These are phyloP conservation scores for Tridacna gigas DNA, from an alignment of 2,888 invertebrate species.

Conservation along the genomic window DNA sequence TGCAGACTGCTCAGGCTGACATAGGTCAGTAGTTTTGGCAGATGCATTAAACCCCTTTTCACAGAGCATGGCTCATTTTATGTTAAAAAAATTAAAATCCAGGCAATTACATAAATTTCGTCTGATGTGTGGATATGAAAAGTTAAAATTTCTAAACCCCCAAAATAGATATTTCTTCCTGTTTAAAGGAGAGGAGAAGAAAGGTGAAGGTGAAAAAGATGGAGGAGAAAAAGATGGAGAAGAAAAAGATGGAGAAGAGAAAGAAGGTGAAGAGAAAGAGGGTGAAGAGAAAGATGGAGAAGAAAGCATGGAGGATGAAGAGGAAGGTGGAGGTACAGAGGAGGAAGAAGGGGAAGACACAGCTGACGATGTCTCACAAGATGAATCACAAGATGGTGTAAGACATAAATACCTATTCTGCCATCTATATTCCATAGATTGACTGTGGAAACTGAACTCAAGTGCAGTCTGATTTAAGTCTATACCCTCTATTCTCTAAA, in stretches of 20 bases:
- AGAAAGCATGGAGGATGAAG: slow-evolving; percentile 59
- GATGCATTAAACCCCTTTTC: too few relatives aligned
- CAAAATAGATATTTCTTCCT: neutral
- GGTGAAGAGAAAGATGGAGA: slow-evolving; percentile 54
- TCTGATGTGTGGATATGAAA: too few relatives aligned
- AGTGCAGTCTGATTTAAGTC: too few relatives aligned
- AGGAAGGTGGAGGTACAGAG: slow-evolving; percentile 68
- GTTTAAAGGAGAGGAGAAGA: neutral
- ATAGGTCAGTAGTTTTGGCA: too few relatives aligned
- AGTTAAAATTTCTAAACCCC: too few relatives aligned
- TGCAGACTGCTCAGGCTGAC: too few relatives aligned
- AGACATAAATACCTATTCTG: neutral
- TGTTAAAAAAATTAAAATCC: too few relatives aligned
- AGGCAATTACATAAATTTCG: too few relatives aligned
- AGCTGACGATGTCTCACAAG: slow-evolving; percentile 58
- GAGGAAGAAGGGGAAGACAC: slow-evolving; percentile 77
- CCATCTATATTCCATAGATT: too few relatives aligned
- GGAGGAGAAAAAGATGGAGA: slow-evolving; percentile 36
- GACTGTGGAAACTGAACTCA: too few relatives aligned
- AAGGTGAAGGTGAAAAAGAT: slow-evolving; percentile 10
- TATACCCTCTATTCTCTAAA: too few relatives aligned
- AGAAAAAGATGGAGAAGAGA: slow-evolving; percentile 40
- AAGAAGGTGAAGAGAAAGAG: slow-evolving; percentile 52
- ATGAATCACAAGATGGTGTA: slow-evolving; percentile 64
- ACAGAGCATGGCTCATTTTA: too few relatives aligned